These are phyloP conservation scores for Ciconia boyciana DNA, from an alignment of 2,113 vertebrate genomes.

Conservation along the genomic window DNA sequence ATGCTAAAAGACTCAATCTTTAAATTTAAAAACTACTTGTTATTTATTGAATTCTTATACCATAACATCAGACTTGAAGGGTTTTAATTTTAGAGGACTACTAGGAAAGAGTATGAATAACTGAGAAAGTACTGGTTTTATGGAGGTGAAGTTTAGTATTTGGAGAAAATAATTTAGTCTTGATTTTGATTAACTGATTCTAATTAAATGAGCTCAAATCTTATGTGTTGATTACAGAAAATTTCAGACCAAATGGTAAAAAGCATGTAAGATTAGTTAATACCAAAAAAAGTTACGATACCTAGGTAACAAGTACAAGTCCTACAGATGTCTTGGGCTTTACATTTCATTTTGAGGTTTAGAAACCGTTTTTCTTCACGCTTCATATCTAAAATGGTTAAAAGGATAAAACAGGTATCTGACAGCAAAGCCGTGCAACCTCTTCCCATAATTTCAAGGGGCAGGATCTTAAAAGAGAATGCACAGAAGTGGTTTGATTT, in stretches of 20 bases:
- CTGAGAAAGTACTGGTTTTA: neutral
- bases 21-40: neutral
- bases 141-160: neutral
- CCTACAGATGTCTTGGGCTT: neutral
- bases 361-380: neutral
- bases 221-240: neutral
- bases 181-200: neutral
- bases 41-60: neutral
- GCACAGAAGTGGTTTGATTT: neutral
- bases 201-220: neutral
- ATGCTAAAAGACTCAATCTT: neutral
- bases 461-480: neutral
- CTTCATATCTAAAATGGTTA: neutral
- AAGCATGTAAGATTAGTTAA: accelerated
- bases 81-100: neutral
- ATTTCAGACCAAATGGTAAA: neutral
- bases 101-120: neutral
- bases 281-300: neutral
- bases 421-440: neutral
- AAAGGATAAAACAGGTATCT: neutral
- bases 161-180: neutral
- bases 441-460: neutral
- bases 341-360: neutral
- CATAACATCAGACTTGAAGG: neutral
- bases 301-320: neutral